Conservation (phyloP, 2,797 vertebrate genomes). For the Geotrypetes seraphini region DNA sequence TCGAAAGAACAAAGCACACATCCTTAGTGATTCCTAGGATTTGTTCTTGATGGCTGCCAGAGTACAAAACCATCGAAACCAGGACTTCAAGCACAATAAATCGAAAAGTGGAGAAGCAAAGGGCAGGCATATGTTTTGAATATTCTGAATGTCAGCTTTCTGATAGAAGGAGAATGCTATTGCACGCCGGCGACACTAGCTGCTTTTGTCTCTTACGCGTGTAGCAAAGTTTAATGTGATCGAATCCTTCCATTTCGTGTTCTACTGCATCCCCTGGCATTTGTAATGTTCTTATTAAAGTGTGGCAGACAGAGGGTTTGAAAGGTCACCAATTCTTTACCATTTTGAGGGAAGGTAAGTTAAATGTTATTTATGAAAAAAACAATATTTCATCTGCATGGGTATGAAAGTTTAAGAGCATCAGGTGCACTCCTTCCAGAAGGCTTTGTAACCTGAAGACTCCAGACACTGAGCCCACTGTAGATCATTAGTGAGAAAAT, state of each 20-base stretch:
- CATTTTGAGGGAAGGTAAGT: conserved; percentile 24
- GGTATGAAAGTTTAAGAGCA: conserved; percentile 9
- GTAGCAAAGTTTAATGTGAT: conserved; percentile 46
- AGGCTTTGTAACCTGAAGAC: no score
- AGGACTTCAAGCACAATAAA: no score
- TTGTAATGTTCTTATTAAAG: conserved; percentile 43
- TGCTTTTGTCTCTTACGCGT: conserved; percentile 24
- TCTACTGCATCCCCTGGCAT: conserved; percentile 31
- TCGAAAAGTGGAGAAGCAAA: conserved; percentile 46
- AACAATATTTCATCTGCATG: conserved; percentile 27
- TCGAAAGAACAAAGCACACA: no score
- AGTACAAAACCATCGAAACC: conserved; percentile 45
- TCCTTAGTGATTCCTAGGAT: no score
- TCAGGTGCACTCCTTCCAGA: no score
- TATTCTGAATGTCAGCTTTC: conserved; percentile 56
- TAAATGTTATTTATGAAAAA: conserved; percentile 36
- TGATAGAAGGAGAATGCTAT: conserved; percentile 47
- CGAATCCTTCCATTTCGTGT: conserved; percentile 33
- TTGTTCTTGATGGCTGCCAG: not conserved
- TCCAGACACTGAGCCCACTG: no score
- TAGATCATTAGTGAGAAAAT: no score
- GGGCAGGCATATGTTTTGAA: conserved; percentile 53
- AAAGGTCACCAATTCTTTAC: conserved; percentile 51
- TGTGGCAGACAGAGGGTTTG: conserved; percentile 22
- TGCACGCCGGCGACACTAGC: conserved; percentile 10